These are phyloP conservation scores for Drosophila ogumai DNA, from an alignment of 1,140 invertebrate genomes.

Conservation along the genomic window DNA sequence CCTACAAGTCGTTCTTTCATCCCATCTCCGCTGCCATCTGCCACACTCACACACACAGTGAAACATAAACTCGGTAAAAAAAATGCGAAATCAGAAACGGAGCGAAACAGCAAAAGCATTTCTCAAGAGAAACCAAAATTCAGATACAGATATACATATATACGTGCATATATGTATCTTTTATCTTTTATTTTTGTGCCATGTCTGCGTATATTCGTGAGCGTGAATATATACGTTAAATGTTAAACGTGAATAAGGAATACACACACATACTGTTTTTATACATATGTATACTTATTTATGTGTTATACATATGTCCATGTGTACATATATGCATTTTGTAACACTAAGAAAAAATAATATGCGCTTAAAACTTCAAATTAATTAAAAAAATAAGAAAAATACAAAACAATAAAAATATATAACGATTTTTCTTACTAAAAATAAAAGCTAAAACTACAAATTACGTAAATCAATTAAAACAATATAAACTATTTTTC, in stretches of 20 bases:
- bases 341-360: background rate
- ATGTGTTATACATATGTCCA: background rate
- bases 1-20: conserved; percentile 20
- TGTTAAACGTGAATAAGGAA: conserved; percentile 21
- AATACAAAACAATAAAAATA: background rate
- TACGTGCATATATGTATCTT: conserved; percentile 12
- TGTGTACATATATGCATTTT: conserved; percentile 15
- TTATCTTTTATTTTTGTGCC: conserved; percentile 36
- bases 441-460: background rate
- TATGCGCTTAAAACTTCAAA: background rate
- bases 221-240: conserved; percentile 14
- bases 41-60: conserved; percentile 1
- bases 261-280: conserved; percentile 14
- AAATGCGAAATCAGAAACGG: conserved; percentile 39
- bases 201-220: conserved; percentile 27
- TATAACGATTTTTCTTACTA: too few relatives aligned
- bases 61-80: conserved; percentile 15
- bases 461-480: background rate
- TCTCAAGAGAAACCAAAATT: conserved; percentile 31
- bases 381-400: background rate
- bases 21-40: conserved; percentile 1
- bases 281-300: background rate
- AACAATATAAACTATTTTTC: background rate
- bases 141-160: conserved; percentile 25
- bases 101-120: conserved; percentile 25